Evolutionary conservation across 2,797 vertebrate genomes (phyloP).

Genomic region (Spondyliosoma cantharus): DNA sequence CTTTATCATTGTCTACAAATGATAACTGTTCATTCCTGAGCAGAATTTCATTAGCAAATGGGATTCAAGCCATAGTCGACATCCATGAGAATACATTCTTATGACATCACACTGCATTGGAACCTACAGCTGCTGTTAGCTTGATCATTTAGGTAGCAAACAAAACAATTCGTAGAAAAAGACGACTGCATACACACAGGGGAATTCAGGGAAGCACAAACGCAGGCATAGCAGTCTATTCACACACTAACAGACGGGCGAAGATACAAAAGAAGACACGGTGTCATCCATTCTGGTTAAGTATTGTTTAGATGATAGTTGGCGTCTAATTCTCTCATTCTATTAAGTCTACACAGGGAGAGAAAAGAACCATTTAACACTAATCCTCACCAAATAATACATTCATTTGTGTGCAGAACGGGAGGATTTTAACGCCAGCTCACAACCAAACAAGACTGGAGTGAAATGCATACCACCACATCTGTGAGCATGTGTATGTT

Average conservation of each 20-base stretch:
- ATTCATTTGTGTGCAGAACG: slow-evolving; percentile 69
- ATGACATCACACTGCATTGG: not conserved
- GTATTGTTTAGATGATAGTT: slow-evolving; percentile 59
- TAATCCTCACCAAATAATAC: slow-evolving; percentile 74
- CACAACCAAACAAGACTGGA: slow-evolving; percentile 61
- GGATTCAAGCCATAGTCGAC: not conserved
- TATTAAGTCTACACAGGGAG: slow-evolving; percentile 63
- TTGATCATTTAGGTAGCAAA: not conserved
- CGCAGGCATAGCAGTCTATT: not conserved
- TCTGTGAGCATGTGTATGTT: slow-evolving; percentile 22
- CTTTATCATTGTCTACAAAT: not conserved
- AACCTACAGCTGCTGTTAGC: not conserved
- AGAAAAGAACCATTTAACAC: slow-evolving; percentile 72
- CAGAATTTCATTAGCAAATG: not conserved
- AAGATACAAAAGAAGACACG: slow-evolving; percentile 34
- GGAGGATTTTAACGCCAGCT: slow-evolving; percentile 74
- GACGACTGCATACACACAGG: not conserved
- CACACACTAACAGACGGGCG: slow-evolving; percentile 33
- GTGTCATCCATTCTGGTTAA: slow-evolving; percentile 57
- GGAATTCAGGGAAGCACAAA: not conserved
- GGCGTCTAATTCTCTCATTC: slow-evolving; percentile 64
- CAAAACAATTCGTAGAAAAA: slow-evolving; percentile 2
- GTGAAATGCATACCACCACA: slow-evolving; percentile 54
- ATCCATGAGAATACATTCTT: not conserved
- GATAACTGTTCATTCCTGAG: not conserved